Percentiles rank a stretch among this genome's conserved stretches.
Evolutionary conservation across 2,797 vertebrate genomes (phyloP).

Genomic region (Artibeus lituratus): DNA sequence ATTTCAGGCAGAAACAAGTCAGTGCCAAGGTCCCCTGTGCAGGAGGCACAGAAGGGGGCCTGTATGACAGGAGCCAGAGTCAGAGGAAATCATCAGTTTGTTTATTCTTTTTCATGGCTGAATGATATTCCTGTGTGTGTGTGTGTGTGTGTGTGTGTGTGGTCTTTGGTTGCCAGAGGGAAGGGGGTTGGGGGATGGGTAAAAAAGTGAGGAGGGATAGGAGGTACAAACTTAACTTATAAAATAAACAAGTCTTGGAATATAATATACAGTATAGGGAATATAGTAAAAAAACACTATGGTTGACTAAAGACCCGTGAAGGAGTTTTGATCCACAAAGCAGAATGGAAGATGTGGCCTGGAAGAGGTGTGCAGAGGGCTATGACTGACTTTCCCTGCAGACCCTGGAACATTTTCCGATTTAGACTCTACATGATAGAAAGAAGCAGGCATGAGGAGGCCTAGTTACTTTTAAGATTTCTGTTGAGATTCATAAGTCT

Average conservation of each 20-base stretch:
- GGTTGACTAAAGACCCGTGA: background rate
- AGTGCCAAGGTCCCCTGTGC: too few relatives aligned
- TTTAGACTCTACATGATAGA: background rate
- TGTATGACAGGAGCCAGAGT: background rate
- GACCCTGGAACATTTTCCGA: background rate
- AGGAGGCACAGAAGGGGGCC: background rate
- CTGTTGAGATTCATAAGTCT: background rate
- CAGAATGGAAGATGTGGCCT: background rate
- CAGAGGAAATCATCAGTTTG: background rate
- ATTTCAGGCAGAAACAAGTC: background rate
- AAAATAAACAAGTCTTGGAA: background rate
- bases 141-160: background rate
- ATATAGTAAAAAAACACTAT: background rate
- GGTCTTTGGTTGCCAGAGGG: background rate
- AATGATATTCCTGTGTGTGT: background rate
- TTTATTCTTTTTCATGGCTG: background rate
- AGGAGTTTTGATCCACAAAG: background rate
- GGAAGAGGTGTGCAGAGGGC: background rate
- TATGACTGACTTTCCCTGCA: background rate
- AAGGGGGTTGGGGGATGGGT: too few relatives aligned
- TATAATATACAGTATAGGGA: background rate
- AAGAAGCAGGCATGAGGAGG: background rate
- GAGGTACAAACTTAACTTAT: background rate
- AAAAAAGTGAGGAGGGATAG: background rate
- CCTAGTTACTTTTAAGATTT: background rate